A percentile compares a stretch with the other conserved stretches of the same genome.
Conservation (phyloP, 2,888 invertebrate genomes). For the Caenorhabditis sinica region DNA sequence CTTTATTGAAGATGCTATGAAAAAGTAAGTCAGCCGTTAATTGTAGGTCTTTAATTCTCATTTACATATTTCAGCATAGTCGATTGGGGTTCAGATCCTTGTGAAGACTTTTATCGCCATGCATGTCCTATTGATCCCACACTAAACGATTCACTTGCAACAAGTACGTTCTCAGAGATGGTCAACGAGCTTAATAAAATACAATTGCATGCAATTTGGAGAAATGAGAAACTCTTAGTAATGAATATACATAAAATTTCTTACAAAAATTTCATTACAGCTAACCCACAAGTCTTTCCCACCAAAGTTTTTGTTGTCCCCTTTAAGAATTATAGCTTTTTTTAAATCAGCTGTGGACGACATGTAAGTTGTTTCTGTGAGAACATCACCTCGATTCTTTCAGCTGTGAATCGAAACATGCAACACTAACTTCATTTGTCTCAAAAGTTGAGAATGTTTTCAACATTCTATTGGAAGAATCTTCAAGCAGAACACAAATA, state of each 20-base stretch:
- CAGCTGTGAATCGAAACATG: too few relatives aligned
- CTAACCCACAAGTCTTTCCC: too few relatives aligned
- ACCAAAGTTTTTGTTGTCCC: too few relatives aligned
- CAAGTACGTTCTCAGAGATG: background rate
- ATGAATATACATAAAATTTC: background rate
- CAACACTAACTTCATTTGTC: too few relatives aligned
- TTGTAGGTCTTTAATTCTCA: too few relatives aligned
- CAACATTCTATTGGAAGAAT: too few relatives aligned
- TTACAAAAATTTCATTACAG: background rate
- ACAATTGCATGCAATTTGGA: background rate
- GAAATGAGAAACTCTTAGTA: background rate
- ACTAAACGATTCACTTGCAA: background rate
- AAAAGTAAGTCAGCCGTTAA: background rate
- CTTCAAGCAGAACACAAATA: too few relatives aligned
- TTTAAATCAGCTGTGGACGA: too few relatives aligned
- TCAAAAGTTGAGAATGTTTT: too few relatives aligned
- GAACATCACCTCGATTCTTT: too few relatives aligned
- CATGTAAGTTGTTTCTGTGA: too few relatives aligned
- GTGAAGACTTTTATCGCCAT: constrained; percentile 22
- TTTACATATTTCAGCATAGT: background rate
- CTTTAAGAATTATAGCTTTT: too few relatives aligned
- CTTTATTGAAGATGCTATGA: background rate
- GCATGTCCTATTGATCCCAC: background rate
- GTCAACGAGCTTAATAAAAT: background rate
- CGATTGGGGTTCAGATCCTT: constrained; percentile 6